Evolutionary conservation across 2,888 invertebrate species (phyloP), one percentile per base, ranked within the genome.

Genomic region (Spicauda simplicius): DNA sequence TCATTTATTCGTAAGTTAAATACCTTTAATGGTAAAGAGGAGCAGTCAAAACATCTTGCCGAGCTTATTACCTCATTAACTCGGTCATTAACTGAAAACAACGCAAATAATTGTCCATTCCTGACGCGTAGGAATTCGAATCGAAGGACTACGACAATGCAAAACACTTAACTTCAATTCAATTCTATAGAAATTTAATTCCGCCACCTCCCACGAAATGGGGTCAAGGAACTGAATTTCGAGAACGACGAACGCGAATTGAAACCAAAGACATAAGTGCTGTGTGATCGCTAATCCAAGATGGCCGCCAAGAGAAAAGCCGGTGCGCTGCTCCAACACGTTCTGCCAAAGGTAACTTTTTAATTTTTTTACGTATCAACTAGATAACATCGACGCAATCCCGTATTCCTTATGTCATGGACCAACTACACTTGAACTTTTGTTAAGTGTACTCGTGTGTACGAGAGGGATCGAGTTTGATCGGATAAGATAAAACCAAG

Each of bases 241-340:
- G 72, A 78, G 12, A 79, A 75, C 74, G 70, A 72, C 74, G 73
- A 70, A 74, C 71, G 70, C 70, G 70, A 79, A 80, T 76, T 77
- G 74, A 75, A 79, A 86, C 86, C 88, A 88, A 90, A 90, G 86
- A 88, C 85, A 82, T 83, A 72, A 85, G 86, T 87, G 87, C 84
- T 86, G 87, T 86, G 86, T 80, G 82, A 78, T 77, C 80, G 77
- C 79, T 83, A 82, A 77, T 71, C 68, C 82, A 91, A 90, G 85
- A 96, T 96, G 96, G 96, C 96, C 76, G 96, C 96, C 76, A 96
- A 96, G 92, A 95, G 96, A 88, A 96, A 96, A 94, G 95, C 96
- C 84, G 95, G 95, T 78, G 95, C 95, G 79, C 94, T 96, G 82
- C 95, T 96, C 79, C 96, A 96, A 91, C 96, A 96, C 89, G 93